Evolutionary conservation across 2,888 invertebrate species (phyloP), one percentile per base, ranked within the genome.

Genomic region (Aleiodes testaceus): DNA sequence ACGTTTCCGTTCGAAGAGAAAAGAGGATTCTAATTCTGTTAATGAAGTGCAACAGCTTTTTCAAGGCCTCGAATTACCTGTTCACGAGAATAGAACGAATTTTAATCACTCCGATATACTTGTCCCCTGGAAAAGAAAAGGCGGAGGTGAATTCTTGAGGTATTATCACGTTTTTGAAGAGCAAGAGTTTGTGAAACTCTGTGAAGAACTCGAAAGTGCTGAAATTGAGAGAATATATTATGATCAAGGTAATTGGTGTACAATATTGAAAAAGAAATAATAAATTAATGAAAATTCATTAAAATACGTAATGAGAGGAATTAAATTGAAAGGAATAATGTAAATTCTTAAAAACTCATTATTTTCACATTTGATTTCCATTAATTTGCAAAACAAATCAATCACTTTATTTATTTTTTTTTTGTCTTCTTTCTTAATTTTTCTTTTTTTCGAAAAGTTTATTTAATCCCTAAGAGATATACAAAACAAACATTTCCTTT

Each of bases 231-330:
- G 90, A 30, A 92, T 91, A 79, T 99, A 96, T 87, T 98, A 98
- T 82, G 98, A 98, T 87, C 95, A 98, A 87, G 99, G 99, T 0
- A 99, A 99, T 87, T 97, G 98, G 95, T 98, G 97, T 89, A 91
- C 95, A 42, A 89, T 95, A 78, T 91, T 96, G 81, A 89, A 91
- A 83, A 95, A 94, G 89, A 82, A 75, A 67, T 75, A 72, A 69
- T 36, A 55, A 72, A 67, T 59, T 18, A 1, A 61, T 20, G 16
- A 44, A 11, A 44, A 53, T 55, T 36, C 2, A 11, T 36, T 36
- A 36, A 6, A 36, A 11, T 7, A n/a, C n/a, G n/a, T n/a, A n/a
- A n/a, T n/a, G n/a, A n/a, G n/a, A 26, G 26, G 26, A 26, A 26
- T 26, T 36, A 3, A 36, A 36, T 36, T 7, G 36, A 45, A 52